Base-by-base conservation (phyloP, 2,888 invertebrate species). In the Agrochola circellaris region DNA sequence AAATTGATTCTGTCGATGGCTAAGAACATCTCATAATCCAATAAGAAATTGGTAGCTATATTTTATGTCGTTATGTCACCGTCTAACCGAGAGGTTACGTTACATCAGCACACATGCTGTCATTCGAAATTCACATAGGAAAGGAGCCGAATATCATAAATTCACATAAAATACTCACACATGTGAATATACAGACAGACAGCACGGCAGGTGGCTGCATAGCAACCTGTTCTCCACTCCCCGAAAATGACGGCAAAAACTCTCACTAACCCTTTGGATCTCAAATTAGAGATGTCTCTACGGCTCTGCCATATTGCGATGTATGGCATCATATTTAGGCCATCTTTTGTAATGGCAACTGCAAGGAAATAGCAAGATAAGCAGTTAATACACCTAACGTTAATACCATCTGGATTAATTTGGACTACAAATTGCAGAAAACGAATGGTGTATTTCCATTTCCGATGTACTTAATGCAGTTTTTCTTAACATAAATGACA, bases 181-280 rank as follows among this genome's bases (percentile, higher is more conserved):
- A 89, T 73, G 75, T 48, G 38, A 73, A 74, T 65, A 85, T 38
- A 86, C 87, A 90, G 83, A 66, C 89, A 92, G 90, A 91, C 87
- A 86, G 85, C 83, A 81, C 91, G 92, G 94, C 95, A 95, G 95
- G 94, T 95, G 94, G 93, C 76, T 89, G 79, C 82, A 83, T 82
- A 87, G 86, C 92, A 94, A 95, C 94, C 94, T 94, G 95, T 94
- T 94, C 91, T 89, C 88, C 83, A 91, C 87, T 90, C 88, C 85
- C 86, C 75, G 26, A 87, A 93, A 91, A 93, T 93, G 91, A 93
- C 92, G 91, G 93, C 94, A 95, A 95, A 95, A 95, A 95, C 94
- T 93, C 93, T 93, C 92, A 91, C 93, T 93, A 95, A 93, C 94
- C 94, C 94, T 93, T 93, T 92, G 83, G 90, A 87, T 75, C 82